phyloP scores from a whole-genome alignment of 2,797 vertebrate species.

The Rhynchonycteris naso region DNA sequence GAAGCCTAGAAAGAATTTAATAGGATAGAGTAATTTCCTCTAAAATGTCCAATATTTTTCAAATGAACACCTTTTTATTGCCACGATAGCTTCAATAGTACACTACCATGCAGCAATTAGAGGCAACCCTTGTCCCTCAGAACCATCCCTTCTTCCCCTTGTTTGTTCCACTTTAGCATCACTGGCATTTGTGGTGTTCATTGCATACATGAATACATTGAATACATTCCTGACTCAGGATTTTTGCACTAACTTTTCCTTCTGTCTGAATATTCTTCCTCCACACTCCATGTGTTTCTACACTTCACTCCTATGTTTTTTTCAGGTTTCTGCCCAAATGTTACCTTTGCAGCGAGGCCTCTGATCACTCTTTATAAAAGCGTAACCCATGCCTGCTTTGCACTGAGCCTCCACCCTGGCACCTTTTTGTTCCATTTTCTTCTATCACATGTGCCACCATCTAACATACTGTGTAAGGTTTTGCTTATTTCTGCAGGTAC shows the following conservation, averaged over 20 bases:
- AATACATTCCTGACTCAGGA: neutral
- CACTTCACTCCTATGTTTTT: neutral
- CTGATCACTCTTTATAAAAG: neutral
- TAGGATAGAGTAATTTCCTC: constrained; percentile 6
- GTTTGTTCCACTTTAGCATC: neutral
- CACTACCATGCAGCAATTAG: neutral
- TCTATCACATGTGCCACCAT: neutral
- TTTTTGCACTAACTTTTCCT: neutral
- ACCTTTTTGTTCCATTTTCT: neutral
- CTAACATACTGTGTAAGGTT: neutral
- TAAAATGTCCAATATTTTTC: neutral
- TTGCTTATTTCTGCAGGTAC: neutral
- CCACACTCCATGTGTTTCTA: neutral
- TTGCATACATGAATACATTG: neutral
- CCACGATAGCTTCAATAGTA: neutral
- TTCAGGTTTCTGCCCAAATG: neutral
- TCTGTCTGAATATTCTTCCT: neutral
- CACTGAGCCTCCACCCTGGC: neutral
- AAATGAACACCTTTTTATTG: neutral
- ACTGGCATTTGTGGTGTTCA: neutral
- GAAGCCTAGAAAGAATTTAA: constrained; percentile 50
- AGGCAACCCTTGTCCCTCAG: neutral
- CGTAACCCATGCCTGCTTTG: neutral
- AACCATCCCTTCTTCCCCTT: neutral
- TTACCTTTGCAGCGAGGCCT: neutral